phyloP scores from a whole-genome alignment of 2,113 vertebrate species.

The Cariama cristata region DNA sequence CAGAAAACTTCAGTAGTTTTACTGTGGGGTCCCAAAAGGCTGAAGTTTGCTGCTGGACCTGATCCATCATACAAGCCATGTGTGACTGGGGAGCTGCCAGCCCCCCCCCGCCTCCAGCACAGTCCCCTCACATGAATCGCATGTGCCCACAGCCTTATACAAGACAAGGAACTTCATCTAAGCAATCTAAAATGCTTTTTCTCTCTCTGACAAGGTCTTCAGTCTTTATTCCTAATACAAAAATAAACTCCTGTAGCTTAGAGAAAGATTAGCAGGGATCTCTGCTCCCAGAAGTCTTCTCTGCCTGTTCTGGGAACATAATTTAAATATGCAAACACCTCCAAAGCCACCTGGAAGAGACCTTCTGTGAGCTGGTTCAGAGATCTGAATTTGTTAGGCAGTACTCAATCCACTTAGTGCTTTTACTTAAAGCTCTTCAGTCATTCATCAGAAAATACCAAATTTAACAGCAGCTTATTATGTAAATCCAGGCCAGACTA shows the following conservation, averaged over 20 bases:
- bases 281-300: background rate
- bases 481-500: background rate
- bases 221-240: background rate
- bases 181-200: background rate
- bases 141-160: background rate
- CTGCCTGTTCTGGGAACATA: background rate
- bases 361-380: background rate
- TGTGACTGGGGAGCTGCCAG: background rate
- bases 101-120: fast-evolving
- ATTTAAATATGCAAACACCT: background rate
- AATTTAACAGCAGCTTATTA: conserved; percentile 28
- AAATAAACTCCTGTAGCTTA: conserved; percentile 10
- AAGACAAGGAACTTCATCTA: background rate
- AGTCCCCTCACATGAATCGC: background rate
- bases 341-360: background rate
- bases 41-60: background rate
- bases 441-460: background rate
- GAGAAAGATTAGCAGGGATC: conserved; percentile 2
- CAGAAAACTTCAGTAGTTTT: background rate
- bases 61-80: background rate
- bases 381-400: background rate
- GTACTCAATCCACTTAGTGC: background rate
- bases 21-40: background rate
- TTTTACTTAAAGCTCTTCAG: background rate
- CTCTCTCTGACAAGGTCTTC: background rate